A percentile compares a stretch with the other conserved stretches of the same genome.
phyloP scores from a whole-genome alignment of 2,797 vertebrate genomes.

The Glossophaga mutica region DNA sequence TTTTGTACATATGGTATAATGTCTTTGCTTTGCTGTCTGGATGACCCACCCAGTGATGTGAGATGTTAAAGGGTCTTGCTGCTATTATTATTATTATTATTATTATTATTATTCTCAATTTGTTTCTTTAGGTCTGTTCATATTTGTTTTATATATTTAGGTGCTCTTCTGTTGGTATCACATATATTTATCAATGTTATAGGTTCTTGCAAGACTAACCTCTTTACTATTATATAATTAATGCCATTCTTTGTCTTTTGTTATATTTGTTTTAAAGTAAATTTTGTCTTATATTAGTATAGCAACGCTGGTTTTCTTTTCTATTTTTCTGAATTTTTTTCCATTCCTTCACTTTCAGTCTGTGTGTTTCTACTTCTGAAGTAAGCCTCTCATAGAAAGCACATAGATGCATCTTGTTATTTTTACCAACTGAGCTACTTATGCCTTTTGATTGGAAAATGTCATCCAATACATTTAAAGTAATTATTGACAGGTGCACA shows the following conservation, averaged over 20 bases:
- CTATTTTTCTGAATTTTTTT: neutral
- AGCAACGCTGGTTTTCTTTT: neutral
- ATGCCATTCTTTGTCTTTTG: neutral
- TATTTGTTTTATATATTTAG: neutral
- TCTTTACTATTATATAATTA: neutral
- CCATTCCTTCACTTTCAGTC: neutral
- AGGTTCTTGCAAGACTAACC: neutral
- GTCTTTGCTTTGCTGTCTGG: neutral
- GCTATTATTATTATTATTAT: neutral
- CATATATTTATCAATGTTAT: neutral
- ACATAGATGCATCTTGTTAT: neutral
- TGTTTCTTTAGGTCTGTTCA: neutral
- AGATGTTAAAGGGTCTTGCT: neutral
- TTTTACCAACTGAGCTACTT: neutral
- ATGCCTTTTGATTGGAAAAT: neutral
- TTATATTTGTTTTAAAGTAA: neutral
- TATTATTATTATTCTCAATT: neutral
- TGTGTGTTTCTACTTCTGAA: neutral
- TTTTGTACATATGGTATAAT: neutral
- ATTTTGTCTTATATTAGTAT: neutral
- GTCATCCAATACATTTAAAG: neutral
- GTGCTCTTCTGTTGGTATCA: neutral
- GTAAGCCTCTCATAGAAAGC: neutral
- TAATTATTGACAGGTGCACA: too few relatives aligned
- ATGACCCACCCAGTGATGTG: neutral